Base-by-base conservation (phyloP, 2,888 invertebrate species). In the Trimorus sp. region DNA sequence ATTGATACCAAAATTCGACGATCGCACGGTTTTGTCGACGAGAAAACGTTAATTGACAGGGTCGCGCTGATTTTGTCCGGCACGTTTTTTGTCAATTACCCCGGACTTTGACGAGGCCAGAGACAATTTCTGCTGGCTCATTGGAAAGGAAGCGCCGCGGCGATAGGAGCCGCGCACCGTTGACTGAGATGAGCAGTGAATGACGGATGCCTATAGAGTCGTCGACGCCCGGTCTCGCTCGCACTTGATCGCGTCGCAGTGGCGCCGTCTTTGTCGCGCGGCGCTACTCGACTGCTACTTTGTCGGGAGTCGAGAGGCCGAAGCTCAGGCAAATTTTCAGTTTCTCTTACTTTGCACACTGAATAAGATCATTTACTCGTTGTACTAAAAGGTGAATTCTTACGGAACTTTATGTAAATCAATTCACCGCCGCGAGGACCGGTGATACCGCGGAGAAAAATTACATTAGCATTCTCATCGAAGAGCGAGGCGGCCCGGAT, bases 151-250 rank as follows among this genome's bases (percentile, higher is more conserved):
- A 26, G 26, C 26, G 26, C 26, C 26, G 26, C 1, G 26, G 73
- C 75, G 49, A 65, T 51, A 49, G 81, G 74, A 82, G 83, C 77
- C 62, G 58, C 76, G 68, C 73, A 75, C 79, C 69, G 76, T 75
- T 79, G 75, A 66, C 71, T 65, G 65, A 51, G 68, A 74, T 70
- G 79, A 78, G 73, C 69, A 71, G 85, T 85, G 87, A 88, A 87
- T 88, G 88, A 88, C 87, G 89, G 90, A 89, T 89, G 86, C 86
- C 89, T 88, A 89, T 90, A 90, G 90, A 90, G 89, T 89, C 87
- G 86, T 70, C 36, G 48, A n/a, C 1, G n/a, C 38, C 7, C 78
- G 82, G 83, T 89, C 88, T 87, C 86, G 77, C 85, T 88, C 84
- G 85, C 85, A 71, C 84, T 63, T 37, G 6, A 38, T 36, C 8